Evolutionary conservation across 2,888 invertebrate species (phyloP).

Genomic region (Hypolimnas misippus): DNA sequence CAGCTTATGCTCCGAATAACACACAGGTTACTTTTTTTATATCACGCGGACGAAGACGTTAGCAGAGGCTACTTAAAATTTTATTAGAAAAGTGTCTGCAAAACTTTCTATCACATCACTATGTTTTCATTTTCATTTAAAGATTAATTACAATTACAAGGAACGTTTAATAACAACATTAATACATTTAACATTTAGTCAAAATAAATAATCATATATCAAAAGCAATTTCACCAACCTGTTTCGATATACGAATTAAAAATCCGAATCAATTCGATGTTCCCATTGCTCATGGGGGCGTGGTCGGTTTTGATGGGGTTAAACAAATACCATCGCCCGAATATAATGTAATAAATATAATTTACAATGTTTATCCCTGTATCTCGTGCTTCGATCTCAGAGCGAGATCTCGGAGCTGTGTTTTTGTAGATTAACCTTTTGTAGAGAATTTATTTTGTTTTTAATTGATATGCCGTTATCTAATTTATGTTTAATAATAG

Average conservation of each 20-base stretch:
- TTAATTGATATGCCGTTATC: background rate
- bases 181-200: background rate
- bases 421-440: conserved; percentile 50
- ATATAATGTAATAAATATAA: conserved; percentile 81
- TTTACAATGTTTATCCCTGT: conserved; percentile 78
- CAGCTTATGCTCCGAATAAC: too few relatives aligned
- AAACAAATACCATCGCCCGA: conserved; percentile 74
- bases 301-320: conserved; percentile 65
- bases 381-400: conserved; percentile 71
- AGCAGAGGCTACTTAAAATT: too few relatives aligned
- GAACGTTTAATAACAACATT: background rate
- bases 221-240: conserved; percentile 26
- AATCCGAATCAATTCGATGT: conserved; percentile 20
- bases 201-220: conserved; percentile 13
- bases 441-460: conserved; percentile 32
- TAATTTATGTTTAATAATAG: background rate
- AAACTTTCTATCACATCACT: too few relatives aligned
- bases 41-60: too few relatives aligned
- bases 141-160: background rate
- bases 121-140: background rate
- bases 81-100: too few relatives aligned
- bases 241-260: conserved; percentile 32
- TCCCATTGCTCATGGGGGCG: conserved; percentile 50
- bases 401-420: conserved; percentile 54
- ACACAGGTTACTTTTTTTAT: too few relatives aligned